Percentiles rank a stretch among this genome's conserved stretches.
These are phyloP conservation scores for Chinchilla lanigera DNA, from an alignment of 2,113 vertebrate species.

Conservation along the genomic window DNA sequence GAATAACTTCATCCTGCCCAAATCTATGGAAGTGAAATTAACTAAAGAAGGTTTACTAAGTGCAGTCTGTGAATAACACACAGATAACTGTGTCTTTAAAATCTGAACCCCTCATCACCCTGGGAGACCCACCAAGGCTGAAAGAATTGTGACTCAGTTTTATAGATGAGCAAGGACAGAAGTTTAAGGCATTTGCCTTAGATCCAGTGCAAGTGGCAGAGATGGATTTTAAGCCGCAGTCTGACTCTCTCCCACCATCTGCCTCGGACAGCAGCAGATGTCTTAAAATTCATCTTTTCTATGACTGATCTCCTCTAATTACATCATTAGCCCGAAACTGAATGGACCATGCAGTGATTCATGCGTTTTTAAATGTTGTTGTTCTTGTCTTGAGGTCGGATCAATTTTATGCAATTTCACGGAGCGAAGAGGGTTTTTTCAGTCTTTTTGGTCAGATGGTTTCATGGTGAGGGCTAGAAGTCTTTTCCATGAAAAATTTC, in stretches of 20 bases:
- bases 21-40: neutral
- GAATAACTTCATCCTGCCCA: neutral
- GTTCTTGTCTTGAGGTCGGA: slow-evolving; percentile 52
- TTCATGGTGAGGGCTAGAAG: neutral
- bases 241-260: slow-evolving; percentile 56
- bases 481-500: slow-evolving; percentile 11
- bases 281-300: slow-evolving; percentile 80
- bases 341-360: slow-evolving; percentile 66
- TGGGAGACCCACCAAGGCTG: fast-evolving
- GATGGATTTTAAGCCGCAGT: neutral
- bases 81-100: neutral
- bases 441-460: neutral
- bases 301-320: slow-evolving; percentile 81
- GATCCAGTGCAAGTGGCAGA: neutral
- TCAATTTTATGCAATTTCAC: neutral
- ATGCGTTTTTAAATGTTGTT: slow-evolving; percentile 54
- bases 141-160: neutral
- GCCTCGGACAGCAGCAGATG: slow-evolving; percentile 83
- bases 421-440: fast-evolving
- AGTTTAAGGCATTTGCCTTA: neutral
- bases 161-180: neutral
- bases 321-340: slow-evolving; percentile 74
- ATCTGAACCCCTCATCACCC: neutral
- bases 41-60: fast-evolving
- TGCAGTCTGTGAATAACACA: neutral